A percentile compares a stretch with the other conserved stretches of the same genome.
Evolutionary conservation across 2,888 invertebrate genomes (phyloP).

Genomic region (Argyresthia goedartella): DNA sequence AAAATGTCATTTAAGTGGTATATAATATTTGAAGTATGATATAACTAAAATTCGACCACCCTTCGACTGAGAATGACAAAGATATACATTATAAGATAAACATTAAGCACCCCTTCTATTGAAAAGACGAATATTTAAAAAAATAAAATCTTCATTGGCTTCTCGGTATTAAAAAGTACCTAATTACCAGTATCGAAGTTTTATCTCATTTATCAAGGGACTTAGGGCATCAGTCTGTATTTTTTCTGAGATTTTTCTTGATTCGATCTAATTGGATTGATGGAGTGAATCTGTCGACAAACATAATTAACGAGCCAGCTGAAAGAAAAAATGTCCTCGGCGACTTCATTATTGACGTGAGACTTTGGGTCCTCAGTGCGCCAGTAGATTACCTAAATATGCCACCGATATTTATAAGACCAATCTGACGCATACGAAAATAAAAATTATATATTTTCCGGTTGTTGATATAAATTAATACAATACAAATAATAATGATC

Average conservation of each 20-base stretch:
- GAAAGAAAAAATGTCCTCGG: not conserved
- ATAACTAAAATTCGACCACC: not conserved
- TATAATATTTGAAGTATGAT: too few relatives aligned
- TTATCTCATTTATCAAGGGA: slow-evolving; percentile 5
- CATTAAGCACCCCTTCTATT: not conserved
- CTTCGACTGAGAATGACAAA: too few relatives aligned
- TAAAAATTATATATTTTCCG: too few relatives aligned
- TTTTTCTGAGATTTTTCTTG: slow-evolving; percentile 35
- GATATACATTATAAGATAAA: too few relatives aligned
- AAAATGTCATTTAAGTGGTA: too few relatives aligned
- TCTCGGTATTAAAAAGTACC: not conserved
- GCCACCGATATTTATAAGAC: not conserved
- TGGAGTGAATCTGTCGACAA: slow-evolving; percentile 45
- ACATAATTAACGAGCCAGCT: slow-evolving; percentile 41
- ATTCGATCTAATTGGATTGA: slow-evolving; percentile 54
- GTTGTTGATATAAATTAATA: too few relatives aligned
- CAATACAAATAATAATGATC: too few relatives aligned
- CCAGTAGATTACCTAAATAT: not conserved
- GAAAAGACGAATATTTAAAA: not conserved
- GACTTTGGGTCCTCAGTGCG: not conserved
- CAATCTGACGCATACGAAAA: too few relatives aligned
- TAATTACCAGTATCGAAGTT: not conserved
- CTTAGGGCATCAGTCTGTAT: slow-evolving; percentile 4
- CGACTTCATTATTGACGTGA: not conserved
- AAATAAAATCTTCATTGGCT: not conserved